phyloP scores from a whole-genome alignment of 2,888 invertebrate genomes.

The Meloe dianella region DNA sequence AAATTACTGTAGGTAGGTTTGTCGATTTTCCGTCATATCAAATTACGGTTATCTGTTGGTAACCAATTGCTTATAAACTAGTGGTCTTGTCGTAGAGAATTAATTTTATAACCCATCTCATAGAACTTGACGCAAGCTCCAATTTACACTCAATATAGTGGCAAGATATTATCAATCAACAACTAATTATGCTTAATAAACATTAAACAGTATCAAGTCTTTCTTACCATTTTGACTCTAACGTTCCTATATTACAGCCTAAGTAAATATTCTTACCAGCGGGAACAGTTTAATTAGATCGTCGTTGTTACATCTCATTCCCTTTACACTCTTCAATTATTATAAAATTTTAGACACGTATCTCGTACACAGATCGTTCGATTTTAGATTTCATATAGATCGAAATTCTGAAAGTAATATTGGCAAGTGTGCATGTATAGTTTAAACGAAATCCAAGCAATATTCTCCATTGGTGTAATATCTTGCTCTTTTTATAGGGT shows the following conservation, averaged over 20 bases:
- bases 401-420: slow-evolving; percentile 53
- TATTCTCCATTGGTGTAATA: slow-evolving; percentile 49
- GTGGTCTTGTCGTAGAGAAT: neutral
- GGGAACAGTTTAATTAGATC: slow-evolving; percentile 1
- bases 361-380: slow-evolving; percentile 25
- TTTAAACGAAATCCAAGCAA: slow-evolving; percentile 52
- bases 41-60: neutral
- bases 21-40: neutral
- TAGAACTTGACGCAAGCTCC: neutral
- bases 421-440: slow-evolving; percentile 43
- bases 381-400: slow-evolving; percentile 40
- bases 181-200: neutral
- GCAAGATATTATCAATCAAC: slow-evolving; percentile 5
- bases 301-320: neutral
- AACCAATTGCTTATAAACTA: neutral
- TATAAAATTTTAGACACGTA: slow-evolving; percentile 29
- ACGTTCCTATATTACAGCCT: neutral
- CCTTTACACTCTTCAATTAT: neutral
- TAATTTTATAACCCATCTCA: neutral
- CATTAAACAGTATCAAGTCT: neutral
- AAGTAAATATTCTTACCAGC: neutral
- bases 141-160: neutral
- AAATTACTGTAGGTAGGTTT: neutral
- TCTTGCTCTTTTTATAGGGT: slow-evolving; percentile 51
- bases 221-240: neutral